phyloP scores from a whole-genome alignment of 1,140 invertebrate genomes.

The Varroa destructor region DNA sequence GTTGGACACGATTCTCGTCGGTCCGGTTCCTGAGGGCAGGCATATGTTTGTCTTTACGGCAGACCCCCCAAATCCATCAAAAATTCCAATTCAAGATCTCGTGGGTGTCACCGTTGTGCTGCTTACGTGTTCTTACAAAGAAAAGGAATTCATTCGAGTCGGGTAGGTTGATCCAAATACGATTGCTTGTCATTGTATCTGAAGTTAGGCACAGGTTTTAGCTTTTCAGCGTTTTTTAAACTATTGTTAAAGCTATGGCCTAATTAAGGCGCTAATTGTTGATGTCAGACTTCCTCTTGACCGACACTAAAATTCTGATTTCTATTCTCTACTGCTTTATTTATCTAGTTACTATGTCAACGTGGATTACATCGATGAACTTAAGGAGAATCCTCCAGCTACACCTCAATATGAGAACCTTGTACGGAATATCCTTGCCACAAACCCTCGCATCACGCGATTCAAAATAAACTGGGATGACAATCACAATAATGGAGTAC shows the following conservation, averaged over 20 bases:
- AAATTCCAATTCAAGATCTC: slow-evolving; percentile 87
- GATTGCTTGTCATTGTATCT: too few species aligned
- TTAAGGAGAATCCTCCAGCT: slow-evolving; percentile 83
- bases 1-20: slow-evolving; percentile 87
- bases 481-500: slow-evolving; percentile 29
- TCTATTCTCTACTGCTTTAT: too few species aligned
- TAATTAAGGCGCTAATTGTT: too few species aligned
- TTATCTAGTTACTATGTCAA: slow-evolving; percentile 73
- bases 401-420: slow-evolving; percentile 85
- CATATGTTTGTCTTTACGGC: slow-evolving; percentile 96
- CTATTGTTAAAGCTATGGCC: too few species aligned
- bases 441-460: slow-evolving; percentile 81
- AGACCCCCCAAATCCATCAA: slow-evolving; percentile 76
- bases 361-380: slow-evolving; percentile 89
- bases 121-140: slow-evolving; percentile 80
- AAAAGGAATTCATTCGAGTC: slow-evolving; percentile 88
- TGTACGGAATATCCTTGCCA: slow-evolving; percentile 78
- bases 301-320: too few species aligned
- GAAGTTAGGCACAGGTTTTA: too few species aligned
- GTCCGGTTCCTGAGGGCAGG: slow-evolving; percentile 88
- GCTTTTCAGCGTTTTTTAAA: too few species aligned
- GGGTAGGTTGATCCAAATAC: slow-evolving; percentile 43
- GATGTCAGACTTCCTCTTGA: too few species aligned
- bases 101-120: slow-evolving; percentile 93
- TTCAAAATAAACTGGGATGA: slow-evolving; percentile 98